Conservation (phyloP, 2,113 vertebrate species). For the Sander vitreus region DNA sequence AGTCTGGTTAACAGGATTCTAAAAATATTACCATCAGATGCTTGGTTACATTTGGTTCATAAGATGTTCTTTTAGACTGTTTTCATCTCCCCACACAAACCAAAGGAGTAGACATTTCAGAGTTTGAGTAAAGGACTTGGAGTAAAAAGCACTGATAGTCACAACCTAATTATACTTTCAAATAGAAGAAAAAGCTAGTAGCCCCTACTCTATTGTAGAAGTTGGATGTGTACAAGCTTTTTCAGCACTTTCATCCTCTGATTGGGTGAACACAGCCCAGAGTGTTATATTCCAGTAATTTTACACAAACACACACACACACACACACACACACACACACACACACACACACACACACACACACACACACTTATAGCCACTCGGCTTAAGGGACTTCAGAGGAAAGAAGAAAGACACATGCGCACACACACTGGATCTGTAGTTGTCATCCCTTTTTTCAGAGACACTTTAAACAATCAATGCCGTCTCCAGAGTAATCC, state of each 20-base stretch:
- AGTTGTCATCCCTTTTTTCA: constrained; percentile 62
- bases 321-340: neutral
- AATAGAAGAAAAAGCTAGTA: constrained; percentile 3
- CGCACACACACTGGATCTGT: constrained; percentile 15
- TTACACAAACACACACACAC: constrained; percentile 30
- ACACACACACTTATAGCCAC: constrained; percentile 5
- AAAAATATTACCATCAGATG: neutral
- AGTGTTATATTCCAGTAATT: constrained; percentile 48
- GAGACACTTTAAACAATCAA: constrained; percentile 67
- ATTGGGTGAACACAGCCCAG: constrained; percentile 50
- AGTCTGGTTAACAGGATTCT: neutral
- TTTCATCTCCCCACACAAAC: constrained; percentile 9
- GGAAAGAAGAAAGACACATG: constrained; percentile 38
- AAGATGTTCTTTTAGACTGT: neutral
- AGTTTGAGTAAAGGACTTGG: constrained; percentile 21
- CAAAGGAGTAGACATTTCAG: constrained; percentile 20
- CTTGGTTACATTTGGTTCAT: neutral
- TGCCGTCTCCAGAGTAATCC: constrained; percentile 57
- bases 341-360: neutral
- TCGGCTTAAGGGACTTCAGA: constrained; percentile 27
- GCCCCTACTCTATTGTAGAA: constrained; percentile 7
- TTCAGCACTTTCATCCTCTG: constrained; percentile 43
- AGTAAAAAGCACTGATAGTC: constrained; percentile 14
- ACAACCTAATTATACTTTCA: constrained; percentile 50
- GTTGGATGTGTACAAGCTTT: constrained; percentile 30